Conservation (phyloP, 2,113 vertebrate species). For the Spea bombifrons region DNA sequence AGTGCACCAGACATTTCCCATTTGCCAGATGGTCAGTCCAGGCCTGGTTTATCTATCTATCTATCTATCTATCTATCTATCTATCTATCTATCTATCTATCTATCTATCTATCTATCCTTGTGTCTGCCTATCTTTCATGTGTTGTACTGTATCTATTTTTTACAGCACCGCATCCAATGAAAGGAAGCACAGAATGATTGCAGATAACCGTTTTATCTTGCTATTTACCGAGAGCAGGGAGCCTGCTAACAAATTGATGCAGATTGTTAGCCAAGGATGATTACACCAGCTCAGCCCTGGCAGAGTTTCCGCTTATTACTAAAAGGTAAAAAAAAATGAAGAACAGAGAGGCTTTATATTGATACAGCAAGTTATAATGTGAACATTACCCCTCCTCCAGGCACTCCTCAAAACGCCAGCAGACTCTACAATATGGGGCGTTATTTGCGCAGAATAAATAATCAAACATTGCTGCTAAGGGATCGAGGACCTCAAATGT, state of each 20-base stretch:
- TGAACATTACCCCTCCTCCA: slow-evolving; percentile 1
- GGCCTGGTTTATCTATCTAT: background rate
- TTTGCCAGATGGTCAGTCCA: background rate
- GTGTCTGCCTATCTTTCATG: background rate
- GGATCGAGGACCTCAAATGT: background rate
- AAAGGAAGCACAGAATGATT: background rate
- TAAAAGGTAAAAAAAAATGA: background rate
- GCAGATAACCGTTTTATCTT: slow-evolving; percentile 5
- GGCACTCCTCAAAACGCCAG: background rate
- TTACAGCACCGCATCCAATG: background rate
- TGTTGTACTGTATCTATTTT: background rate
- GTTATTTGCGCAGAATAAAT: background rate
- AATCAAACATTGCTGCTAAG: background rate
- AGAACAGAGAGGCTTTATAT: background rate
- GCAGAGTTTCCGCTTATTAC: slow-evolving; percentile 1
- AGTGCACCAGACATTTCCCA: too few relatives aligned
- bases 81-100: too few relatives aligned
- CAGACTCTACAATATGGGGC: background rate
- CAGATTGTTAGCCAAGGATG: slow-evolving; percentile 1
- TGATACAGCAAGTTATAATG: slow-evolving; percentile 9
- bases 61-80: background rate
- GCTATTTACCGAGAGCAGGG: background rate
- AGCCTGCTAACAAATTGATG: slow-evolving; percentile 6
- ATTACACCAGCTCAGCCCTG: slow-evolving; percentile 5
- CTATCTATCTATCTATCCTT: background rate